Base-by-base conservation (phyloP, 1,140 invertebrate genomes). In the Drosophila simulans region DNA sequence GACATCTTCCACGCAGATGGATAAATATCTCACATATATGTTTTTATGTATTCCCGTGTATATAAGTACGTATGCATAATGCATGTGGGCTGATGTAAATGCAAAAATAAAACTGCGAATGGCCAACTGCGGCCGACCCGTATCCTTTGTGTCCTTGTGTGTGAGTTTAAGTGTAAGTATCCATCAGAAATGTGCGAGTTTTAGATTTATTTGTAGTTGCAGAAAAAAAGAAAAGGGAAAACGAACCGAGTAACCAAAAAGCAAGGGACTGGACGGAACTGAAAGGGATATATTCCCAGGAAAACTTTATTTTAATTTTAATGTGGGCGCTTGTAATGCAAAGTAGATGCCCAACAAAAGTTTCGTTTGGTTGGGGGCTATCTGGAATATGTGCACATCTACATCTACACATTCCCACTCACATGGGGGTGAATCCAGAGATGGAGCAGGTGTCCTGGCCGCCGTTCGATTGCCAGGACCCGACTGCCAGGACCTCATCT, bases 181-280 rank as follows among this genome's bases (percentile, higher is more conserved):
- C 63, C 83, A 81, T 88, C 83, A 86, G 83, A 74, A 86, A 88
- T 86, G 74, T 88, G 83, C 83, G 83, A 88, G 83, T 79, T 88
- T 86, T 88, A 88, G 83, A 86, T 86, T 88, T 86, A 86, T 86
- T 88, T 86, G 83, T 83, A 86, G 83, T 86, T 83, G 64, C 64
- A 68, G 69, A 71, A 55, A 59, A 35, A 39, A 27, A 17, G 5
- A 45, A 53, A n/a, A 43, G 7, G 46, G 25, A 27, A 43, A 54
- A 31, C n/a, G 37, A 25, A 11, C 11, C 12, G 37, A 54, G 39
- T 31, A 13, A 20, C 4, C 7, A 20, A 11, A 53, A 43, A 5
- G 25, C 25, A 34, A 31, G 27, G 48, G 48, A 49, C 46, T 51
- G 53, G 22, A 34, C 65, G 20, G 45, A 10, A 57, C 42, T 35